Conservation (phyloP, 2,797 vertebrate species). For the Diglossa cyanea region DNA sequence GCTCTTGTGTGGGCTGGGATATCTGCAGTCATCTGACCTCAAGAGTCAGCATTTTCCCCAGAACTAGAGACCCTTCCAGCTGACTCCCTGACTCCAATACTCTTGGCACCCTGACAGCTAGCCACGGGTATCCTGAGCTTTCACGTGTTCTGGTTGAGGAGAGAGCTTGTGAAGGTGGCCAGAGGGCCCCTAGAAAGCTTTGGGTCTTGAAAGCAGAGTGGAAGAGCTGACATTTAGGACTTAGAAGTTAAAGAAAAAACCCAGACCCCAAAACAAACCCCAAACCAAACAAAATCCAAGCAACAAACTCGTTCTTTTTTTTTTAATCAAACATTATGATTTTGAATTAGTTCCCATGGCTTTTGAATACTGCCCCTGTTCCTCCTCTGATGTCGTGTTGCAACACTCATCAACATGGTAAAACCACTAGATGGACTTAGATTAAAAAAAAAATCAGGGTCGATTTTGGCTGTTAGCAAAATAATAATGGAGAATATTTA, state of each 20-base stretch:
- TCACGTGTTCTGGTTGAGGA: neutral
- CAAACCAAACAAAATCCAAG: neutral
- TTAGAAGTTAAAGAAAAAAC: neutral
- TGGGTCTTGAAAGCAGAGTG: neutral
- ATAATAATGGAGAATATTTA: neutral
- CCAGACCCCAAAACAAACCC: neutral
- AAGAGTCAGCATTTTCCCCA: neutral
- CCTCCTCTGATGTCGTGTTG: neutral
- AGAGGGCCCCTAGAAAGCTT: neutral
- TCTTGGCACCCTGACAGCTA: neutral
- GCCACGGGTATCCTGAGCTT: neutral
- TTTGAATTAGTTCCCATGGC: neutral
- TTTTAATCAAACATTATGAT: neutral
- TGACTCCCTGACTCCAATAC: neutral
- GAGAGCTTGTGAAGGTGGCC: neutral
- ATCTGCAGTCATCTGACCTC: neutral
- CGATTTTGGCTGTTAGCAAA: neutral
- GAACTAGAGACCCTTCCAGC: neutral
- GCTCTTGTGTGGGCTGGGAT: neutral
- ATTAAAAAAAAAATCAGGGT: neutral
- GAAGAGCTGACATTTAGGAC: fast-evolving
- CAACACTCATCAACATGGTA: neutral
- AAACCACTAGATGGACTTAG: neutral
- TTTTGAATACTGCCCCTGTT: neutral
- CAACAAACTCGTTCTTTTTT: neutral